Percentiles rank a stretch among this genome's conserved stretches.
Evolutionary conservation across 2,888 invertebrate species (phyloP).

Genomic region (Macaria notata): DNA sequence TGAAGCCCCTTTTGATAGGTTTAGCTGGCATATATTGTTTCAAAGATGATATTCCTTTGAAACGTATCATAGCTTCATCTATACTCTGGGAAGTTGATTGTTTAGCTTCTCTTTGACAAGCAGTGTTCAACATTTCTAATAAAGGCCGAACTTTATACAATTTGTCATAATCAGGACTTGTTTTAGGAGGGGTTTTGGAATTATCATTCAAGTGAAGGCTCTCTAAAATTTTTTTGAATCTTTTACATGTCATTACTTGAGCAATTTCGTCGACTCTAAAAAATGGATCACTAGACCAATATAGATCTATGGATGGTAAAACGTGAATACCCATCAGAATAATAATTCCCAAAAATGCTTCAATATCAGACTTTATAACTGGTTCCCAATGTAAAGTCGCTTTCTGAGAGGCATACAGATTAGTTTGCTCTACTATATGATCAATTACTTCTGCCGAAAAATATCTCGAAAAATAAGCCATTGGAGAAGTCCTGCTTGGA

Average conservation of each 20-base stretch:
- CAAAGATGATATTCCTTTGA: constrained; percentile 33
- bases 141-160: constrained; percentile 27
- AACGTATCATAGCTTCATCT: constrained; percentile 36
- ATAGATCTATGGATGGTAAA: constrained; percentile 27
- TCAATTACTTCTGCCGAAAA: constrained; percentile 20
- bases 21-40: constrained; percentile 41
- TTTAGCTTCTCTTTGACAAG: constrained; percentile 26
- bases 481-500: constrained; percentile 17
- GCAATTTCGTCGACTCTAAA: constrained; percentile 26
- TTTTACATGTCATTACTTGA: constrained; percentile 1
- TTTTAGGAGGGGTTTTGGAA: constrained; percentile 19
- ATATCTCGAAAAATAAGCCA: constrained; percentile 11
- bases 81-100: constrained; percentile 30
- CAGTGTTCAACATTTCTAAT: constrained; percentile 19
- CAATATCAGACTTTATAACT: neutral
- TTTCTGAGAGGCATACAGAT: constrained; percentile 25
- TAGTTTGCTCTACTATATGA: constrained; percentile 26
- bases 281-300: constrained; percentile 30
- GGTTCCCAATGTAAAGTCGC: constrained; percentile 1
- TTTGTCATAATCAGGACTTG: constrained; percentile 15
- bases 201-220: constrained; percentile 24
- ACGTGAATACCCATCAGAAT: constrained; percentile 29
- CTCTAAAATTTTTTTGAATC: too few relatives aligned
- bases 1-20: constrained; percentile 40
- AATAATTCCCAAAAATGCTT: constrained; percentile 32